These are phyloP conservation scores for Orcinus orca DNA, from an alignment of 2,113 vertebrate species.

Conservation along the genomic window DNA sequence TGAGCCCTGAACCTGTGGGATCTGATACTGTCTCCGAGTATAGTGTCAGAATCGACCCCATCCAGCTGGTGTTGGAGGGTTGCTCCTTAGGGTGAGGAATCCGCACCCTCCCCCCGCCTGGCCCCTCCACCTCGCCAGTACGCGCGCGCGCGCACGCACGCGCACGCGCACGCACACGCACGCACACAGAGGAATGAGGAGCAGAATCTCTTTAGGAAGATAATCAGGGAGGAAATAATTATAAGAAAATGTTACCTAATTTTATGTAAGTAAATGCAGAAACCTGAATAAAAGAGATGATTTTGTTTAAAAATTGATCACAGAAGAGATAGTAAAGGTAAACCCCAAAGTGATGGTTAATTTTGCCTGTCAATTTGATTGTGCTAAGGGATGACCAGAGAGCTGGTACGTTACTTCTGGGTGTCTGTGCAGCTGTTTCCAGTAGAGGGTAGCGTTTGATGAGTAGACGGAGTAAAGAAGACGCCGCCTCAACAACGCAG, in stretches of 20 bases:
- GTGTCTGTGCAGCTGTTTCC: background rate
- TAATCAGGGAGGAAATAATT: background rate
- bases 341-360: background rate
- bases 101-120: no score
- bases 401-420: background rate
- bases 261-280: background rate
- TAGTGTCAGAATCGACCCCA: no score
- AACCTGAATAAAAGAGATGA: background rate
- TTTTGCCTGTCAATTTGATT: background rate
- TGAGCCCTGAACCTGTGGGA: background rate
- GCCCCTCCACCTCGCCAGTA: no score
- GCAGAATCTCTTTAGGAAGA: background rate
- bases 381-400: background rate
- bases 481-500: background rate
- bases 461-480: background rate
- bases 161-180: rapidly evolving
- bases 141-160: no score
- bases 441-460: background rate
- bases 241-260: background rate
- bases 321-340: background rate
- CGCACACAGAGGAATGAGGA: background rate
- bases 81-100: background rate
- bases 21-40: background rate
- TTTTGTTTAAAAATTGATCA: background rate
- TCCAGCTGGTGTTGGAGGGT: background rate